A percentile compares a stretch with the other conserved stretches of the same genome.
phyloP scores from a whole-genome alignment of 2,113 vertebrate genomes.

The Atractosteus spatula region DNA sequence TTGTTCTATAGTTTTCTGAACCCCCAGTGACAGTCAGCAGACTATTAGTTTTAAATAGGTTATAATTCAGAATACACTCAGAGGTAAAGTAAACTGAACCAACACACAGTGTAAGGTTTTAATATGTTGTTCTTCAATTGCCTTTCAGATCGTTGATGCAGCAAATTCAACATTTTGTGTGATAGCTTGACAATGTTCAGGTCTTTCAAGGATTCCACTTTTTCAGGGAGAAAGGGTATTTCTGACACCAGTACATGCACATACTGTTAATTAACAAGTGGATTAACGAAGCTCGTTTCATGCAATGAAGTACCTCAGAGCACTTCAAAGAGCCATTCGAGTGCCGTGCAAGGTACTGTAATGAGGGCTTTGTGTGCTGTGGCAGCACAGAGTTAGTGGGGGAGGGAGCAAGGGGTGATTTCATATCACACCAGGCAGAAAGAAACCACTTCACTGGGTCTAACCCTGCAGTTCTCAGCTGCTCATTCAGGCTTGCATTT shows the following conservation, averaged over 20 bases:
- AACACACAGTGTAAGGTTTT: no score
- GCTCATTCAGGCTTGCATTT: no score
- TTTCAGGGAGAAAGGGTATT: constrained; percentile 60
- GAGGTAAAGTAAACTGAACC: no score
- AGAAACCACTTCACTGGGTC: no score
- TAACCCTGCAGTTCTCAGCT: no score
- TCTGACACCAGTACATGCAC: constrained; percentile 62
- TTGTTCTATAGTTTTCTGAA: no score
- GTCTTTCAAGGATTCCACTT: constrained; percentile 55
- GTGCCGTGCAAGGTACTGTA: constrained; percentile 65
- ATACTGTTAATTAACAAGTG: constrained; percentile 73
- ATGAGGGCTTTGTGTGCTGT: constrained; percentile 57
- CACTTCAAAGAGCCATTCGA: constrained; percentile 69
- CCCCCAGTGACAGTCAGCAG: no score
- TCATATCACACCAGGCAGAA: no score
- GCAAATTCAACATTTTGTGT: constrained; percentile 45
- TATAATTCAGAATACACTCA: no score
- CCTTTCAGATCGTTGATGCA: constrained; percentile 16
- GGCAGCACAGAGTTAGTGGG: constrained; percentile 47
- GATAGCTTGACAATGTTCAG: constrained; percentile 40
- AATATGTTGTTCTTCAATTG: constrained; percentile 14
- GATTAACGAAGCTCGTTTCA: constrained; percentile 72
- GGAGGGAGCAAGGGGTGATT: no score
- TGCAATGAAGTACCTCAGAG: constrained; percentile 70
- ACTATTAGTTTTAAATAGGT: no score